Evolutionary conservation across 2,797 vertebrate species (phyloP), one percentile per base, ranked within the genome.

Genomic region (Sternotherus odoratus): DNA sequence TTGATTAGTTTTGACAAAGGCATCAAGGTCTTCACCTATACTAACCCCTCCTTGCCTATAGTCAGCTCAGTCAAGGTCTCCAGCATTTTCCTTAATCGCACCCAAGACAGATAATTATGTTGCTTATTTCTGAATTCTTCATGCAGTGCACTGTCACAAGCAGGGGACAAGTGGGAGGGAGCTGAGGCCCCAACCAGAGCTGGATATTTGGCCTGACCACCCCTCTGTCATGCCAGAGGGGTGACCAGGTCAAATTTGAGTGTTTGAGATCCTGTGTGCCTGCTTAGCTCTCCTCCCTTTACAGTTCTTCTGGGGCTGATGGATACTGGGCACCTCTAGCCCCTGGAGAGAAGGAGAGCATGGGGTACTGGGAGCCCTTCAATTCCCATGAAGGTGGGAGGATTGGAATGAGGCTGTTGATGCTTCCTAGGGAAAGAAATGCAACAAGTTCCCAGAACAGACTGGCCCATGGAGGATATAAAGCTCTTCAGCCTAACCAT

Each of bases 1-100:
- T 97, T 97, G 93, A 63, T 94, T 79, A 89, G 16, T 75, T 95
- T 89, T 89, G 85, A 69, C 79, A 90, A 93, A 91, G 15, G 77
- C 6, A 93, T 83, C 4, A 50, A 36, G 74, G 4, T 11, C 51
- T 92, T 95, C 79, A 83, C 80, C 93, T 91, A 48, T 79, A 63
- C 50, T 50, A 82, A 6, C 12, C 53, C 4, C 6, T 53, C 7
- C 19, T 87, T 11, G 26, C 56, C 17, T 89, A 28, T 56, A 86
- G 80, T 50, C 49, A 91, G 7, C 4, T 84, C 8, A 57, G 3
- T 6, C 77, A 30, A 87, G 3, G 23, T 53, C 39, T 75, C 9
- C 7, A 88, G 24, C 72, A 84, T 2, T 83, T 80, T 46, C 69
- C 54, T 80, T 87, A 63, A 89, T 79, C 23, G 51, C 79, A 74